Base-by-base conservation (phyloP, 2,797 vertebrate species). In the Hylomyscus alleni region DNA sequence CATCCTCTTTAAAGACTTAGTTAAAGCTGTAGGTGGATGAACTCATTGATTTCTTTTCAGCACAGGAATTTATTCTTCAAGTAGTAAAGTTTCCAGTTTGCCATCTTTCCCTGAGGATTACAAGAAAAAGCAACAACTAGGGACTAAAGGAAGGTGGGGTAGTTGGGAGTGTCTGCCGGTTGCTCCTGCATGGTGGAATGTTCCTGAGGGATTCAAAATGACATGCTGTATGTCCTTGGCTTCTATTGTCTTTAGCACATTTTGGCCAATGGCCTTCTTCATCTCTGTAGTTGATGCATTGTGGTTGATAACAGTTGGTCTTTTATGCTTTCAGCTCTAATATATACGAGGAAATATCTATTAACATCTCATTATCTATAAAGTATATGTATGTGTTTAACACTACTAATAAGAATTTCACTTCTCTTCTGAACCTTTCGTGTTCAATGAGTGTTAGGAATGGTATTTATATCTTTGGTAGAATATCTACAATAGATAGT, bases 301-400 rank as follows among this genome's bases (percentile, higher is more conserved):
- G 22, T 93, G 1, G 8, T 76, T 89, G 20, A 72, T 60, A 91
- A 95, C 50, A 93, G n/a, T 72, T 91, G 54, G 54, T 81, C 37
- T 87, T 85, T 83, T 8, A 72, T 76, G 20, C 9, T 50, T 15
- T 86, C 40, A 69, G 40, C 20, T 69, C 78, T 93, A 72, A 85
- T 26, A 88, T 72, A 77, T 15, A 37, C 90, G 92, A 94, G 15
- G 52, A 84, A 95, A 67, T 81, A 31, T 29, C 95, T 84, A 93
- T 60, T 89, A 26, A 44, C 17, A 87, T 94, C 44, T 81, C 22
- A 26, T 83, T 89, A 69, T 9, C 2, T 75, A 31, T 78, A 92
- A 91, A 81, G 31, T n/a, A 81, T 56, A 44, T 3, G 24, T 76
- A 12, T 67, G n/a, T 65, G 6, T 93, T 69, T 44, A 76, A 62